A percentile compares a stretch with the other conserved stretches of the same genome.
These are phyloP conservation scores for Aporophyla lueneburgensis DNA, from an alignment of 2,888 invertebrate species.

Conservation along the genomic window DNA sequence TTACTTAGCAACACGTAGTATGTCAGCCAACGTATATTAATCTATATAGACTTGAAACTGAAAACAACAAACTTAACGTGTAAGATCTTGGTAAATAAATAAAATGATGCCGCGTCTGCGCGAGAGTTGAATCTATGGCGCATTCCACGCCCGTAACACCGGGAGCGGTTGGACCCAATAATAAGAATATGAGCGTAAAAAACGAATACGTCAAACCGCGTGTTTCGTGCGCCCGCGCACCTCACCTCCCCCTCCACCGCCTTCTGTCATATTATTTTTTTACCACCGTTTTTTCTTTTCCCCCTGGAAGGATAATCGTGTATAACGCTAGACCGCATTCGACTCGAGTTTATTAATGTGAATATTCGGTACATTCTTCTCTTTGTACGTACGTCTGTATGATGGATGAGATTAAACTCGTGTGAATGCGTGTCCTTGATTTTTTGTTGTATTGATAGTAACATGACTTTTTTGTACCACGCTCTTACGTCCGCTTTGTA, in stretches of 20 bases:
- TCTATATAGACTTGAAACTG: neutral
- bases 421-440: slow-evolving; percentile 58
- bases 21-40: neutral
- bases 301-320: slow-evolving; percentile 84
- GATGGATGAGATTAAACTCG: slow-evolving; percentile 67
- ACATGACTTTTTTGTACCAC: slow-evolving; percentile 62
- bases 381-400: slow-evolving; percentile 66
- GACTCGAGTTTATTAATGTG: slow-evolving; percentile 82
- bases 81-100: slow-evolving; percentile 26
- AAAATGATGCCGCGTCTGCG: slow-evolving; percentile 79
- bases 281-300: slow-evolving; percentile 75
- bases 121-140: slow-evolving; percentile 79
- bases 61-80: slow-evolving; percentile 1
- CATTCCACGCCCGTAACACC: slow-evolving; percentile 90
- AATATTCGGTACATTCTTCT: slow-evolving; percentile 77
- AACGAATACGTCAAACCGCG: slow-evolving; percentile 87
- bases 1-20: neutral
- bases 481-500: slow-evolving; percentile 52
- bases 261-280: slow-evolving; percentile 79
- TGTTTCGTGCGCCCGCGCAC: slow-evolving; percentile 84
- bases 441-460: slow-evolving; percentile 67
- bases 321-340: slow-evolving; percentile 86
- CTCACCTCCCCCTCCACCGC: slow-evolving; percentile 72
- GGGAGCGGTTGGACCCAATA: slow-evolving; percentile 89
- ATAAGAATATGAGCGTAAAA: slow-evolving; percentile 89